Evolutionary conservation across 1,140 invertebrate species (phyloP), one percentile per base, ranked within the genome.

Genomic region (Euschistus heros): DNA sequence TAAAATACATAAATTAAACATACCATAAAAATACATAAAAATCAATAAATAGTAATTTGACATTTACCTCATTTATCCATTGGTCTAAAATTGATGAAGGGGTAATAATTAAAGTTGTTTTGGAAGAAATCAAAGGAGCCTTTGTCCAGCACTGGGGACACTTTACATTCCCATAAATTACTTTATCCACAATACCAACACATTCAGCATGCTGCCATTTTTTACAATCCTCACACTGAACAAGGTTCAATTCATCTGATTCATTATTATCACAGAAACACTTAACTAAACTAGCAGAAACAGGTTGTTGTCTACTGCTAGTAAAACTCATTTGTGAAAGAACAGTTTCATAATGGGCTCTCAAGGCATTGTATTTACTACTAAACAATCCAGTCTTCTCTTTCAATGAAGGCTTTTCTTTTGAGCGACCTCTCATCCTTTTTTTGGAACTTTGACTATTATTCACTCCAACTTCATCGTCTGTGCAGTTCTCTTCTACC

Each of bases 51-150:
- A n/a, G 2, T 4, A n/a, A 47, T n/a, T 18, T n/a, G 14, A 52
- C 5, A 26, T 5, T 27, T 61, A 68, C 68, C 73, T 91, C 89
- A n/a, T 83, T 78, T 8, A 80, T 75, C 89, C 89, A 91, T 73
- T 91, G 88, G 67, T 80, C 75, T 64, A 79, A 78, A 24, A 91
- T 86, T 42, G 82, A 78, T 13, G 71, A 70, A 22, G 89, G 89
- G 0, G 86, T 80, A n/a, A 91, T 82, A 68, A 91, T 89, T 33
- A 91, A 75, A 4, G 88, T 91, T 5, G 83, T 81, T 37, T 77
- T 75, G 0, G 83, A 81, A 44, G 76, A 72, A 0, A 88, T 69
- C 24, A 42, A 60, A 20, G 77, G 76, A 30, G 73, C 70, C 44
- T 77, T 71, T 13, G 76, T 75, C 78, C 81, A 83, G 72, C 86